These are phyloP conservation scores for Engystomops pustulosus DNA, from an alignment of 2,113 vertebrate species.

Conservation along the genomic window DNA sequence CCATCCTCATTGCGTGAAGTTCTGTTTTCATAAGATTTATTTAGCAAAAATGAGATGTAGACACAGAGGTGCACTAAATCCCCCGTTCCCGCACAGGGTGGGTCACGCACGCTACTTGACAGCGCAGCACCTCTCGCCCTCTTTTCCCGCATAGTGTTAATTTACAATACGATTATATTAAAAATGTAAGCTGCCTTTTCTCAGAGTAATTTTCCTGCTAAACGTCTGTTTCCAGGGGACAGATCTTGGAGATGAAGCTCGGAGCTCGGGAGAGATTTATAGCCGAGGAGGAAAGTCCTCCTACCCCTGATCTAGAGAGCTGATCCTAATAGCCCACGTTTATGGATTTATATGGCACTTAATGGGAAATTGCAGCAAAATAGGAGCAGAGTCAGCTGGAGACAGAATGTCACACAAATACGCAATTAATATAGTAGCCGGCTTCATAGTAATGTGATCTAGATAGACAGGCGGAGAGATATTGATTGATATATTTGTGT, in stretches of 20 bases:
- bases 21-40: not conserved
- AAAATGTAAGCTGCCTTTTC: slow-evolving; percentile 53
- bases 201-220: slow-evolving; percentile 37
- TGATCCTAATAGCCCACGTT: slow-evolving; percentile 35
- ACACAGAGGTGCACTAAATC: not conserved
- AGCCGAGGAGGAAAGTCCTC: slow-evolving; percentile 22
- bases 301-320: slow-evolving; percentile 36
- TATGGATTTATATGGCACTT: slow-evolving; percentile 43
- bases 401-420: slow-evolving; percentile 46
- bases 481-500: not conserved
- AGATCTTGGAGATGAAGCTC: slow-evolving; percentile 32
- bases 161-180: slow-evolving; percentile 45
- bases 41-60: not conserved
- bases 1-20: not conserved
- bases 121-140: not conserved
- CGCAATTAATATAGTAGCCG: slow-evolving; percentile 33
- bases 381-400: slow-evolving; percentile 46
- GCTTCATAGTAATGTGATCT: slow-evolving; percentile 22
- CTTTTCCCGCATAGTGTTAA: slow-evolving; percentile 12
- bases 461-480: not conserved
- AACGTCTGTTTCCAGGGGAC: slow-evolving; percentile 46
- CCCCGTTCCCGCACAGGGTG: not conserved
- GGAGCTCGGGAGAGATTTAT: slow-evolving; percentile 30
- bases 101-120: not conserved
- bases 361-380: slow-evolving; percentile 44